Conservation (phyloP, 2,797 vertebrate genomes). For the Stomatorhinus walkeri region DNA sequence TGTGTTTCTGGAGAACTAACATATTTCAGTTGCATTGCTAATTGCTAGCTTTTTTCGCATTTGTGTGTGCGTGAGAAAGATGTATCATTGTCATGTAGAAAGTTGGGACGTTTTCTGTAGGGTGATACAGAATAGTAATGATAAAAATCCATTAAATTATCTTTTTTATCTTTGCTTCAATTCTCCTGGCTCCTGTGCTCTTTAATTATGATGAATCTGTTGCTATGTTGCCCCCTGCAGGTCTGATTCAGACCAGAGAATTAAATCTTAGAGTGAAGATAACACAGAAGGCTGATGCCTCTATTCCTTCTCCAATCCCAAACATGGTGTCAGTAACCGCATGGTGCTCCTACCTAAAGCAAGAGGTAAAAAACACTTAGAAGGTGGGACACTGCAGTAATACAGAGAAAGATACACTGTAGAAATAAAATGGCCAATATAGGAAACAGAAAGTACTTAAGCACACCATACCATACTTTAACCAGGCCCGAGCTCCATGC, state of each 20-base stretch:
- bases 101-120: not conserved
- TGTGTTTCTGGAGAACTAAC: not conserved
- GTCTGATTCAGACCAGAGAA: conserved; percentile 15
- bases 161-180: not conserved
- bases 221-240: not conserved
- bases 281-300: not conserved
- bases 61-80: not conserved
- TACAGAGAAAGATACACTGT: not conserved
- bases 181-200: not conserved
- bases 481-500: conserved; percentile 14
- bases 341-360: not conserved
- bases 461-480: not conserved
- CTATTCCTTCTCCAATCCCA: not conserved
- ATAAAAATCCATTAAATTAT: not conserved
- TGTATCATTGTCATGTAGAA: not conserved
- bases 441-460: not conserved
- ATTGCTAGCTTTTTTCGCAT: not conserved
- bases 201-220: not conserved
- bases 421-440: not conserved
- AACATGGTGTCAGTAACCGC: not conserved
- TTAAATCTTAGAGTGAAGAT: not conserved
- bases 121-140: not conserved
- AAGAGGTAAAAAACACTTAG: not conserved
- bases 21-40: not conserved
- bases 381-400: not conserved